A percentile compares a stretch with the other conserved stretches of the same genome.
phyloP scores from a whole-genome alignment of 2,888 invertebrate genomes.

The Labia minor region DNA sequence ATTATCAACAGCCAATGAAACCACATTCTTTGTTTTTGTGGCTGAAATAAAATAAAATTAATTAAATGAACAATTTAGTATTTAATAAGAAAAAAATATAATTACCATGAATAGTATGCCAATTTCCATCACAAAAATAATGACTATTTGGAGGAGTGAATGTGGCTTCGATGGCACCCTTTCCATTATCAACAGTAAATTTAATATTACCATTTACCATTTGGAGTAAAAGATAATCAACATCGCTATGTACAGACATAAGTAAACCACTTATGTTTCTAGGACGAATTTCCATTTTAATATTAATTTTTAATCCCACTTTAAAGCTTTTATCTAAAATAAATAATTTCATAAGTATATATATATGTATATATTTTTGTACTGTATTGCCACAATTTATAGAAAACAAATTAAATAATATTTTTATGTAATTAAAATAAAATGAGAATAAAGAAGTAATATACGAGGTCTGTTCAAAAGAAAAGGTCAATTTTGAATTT shows the following conservation, averaged over 20 bases:
- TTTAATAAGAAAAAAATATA: constrained; percentile 3
- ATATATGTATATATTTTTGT: no score
- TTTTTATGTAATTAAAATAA: no score
- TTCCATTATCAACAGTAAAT: constrained; percentile 73
- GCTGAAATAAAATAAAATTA: constrained; percentile 41
- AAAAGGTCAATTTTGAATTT: no score
- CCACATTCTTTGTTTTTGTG: constrained; percentile 80
- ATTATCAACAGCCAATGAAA: constrained; percentile 77
- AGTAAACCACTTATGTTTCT: constrained; percentile 74
- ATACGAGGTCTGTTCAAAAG: no score
- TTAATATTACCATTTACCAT: constrained; percentile 74
- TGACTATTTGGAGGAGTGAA: constrained; percentile 55
- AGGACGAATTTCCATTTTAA: constrained; percentile 78
- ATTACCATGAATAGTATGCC: constrained; percentile 77
- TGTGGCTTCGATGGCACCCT: constrained; percentile 63
- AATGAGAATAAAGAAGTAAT: no score
- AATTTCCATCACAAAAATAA: constrained; percentile 83
- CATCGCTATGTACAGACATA: constrained; percentile 70
- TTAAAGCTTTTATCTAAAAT: constrained; percentile 58
- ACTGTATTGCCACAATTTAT: no score
- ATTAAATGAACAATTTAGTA: constrained; percentile 27
- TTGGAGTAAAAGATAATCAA: constrained; percentile 77
- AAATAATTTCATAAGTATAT: constrained; percentile 5
- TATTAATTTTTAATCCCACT: constrained; percentile 66
- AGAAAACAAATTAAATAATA: no score